Conservation (phyloP, 2,888 invertebrate species). For the Heteromurus nitidus region DNA sequence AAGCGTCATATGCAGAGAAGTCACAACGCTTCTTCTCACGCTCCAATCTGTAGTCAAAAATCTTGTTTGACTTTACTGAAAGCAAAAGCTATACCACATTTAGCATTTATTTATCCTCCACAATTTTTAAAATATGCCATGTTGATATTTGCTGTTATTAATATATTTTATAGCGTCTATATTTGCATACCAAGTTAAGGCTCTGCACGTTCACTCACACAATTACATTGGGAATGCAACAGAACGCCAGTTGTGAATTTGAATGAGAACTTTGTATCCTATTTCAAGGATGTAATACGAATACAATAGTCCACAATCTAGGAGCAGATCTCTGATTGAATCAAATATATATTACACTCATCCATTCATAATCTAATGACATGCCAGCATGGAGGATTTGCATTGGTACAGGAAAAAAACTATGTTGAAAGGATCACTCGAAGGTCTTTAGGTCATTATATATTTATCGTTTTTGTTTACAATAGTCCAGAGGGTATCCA, state of each 20-base stretch:
- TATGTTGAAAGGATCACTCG: not conserved
- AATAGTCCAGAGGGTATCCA: not conserved
- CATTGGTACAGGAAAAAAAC: not conserved
- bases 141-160: too few relatives aligned
- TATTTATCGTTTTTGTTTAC: not conserved
- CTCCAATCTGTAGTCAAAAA: not conserved
- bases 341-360: slow-evolving; percentile 23
- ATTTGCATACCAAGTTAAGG: too few relatives aligned
- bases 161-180: too few relatives aligned
- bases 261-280: too few relatives aligned
- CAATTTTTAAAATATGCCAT: too few relatives aligned
- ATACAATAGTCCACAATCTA: slow-evolving; percentile 34
- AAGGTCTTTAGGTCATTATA: not conserved
- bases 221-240: not conserved
- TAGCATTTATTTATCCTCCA: too few relatives aligned
- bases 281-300: slow-evolving; percentile 44
- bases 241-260: too few relatives aligned
- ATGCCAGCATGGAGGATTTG: not conserved
- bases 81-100: too few relatives aligned
- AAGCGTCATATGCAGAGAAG: not conserved
- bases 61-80: slow-evolving; percentile 27
- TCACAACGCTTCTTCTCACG: not conserved
- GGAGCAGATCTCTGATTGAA: slow-evolving; percentile 16
- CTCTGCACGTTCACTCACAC: too few relatives aligned
- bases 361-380: not conserved